Conservation (phyloP, 2,113 vertebrate species). For the Emydura subglobosa region DNA sequence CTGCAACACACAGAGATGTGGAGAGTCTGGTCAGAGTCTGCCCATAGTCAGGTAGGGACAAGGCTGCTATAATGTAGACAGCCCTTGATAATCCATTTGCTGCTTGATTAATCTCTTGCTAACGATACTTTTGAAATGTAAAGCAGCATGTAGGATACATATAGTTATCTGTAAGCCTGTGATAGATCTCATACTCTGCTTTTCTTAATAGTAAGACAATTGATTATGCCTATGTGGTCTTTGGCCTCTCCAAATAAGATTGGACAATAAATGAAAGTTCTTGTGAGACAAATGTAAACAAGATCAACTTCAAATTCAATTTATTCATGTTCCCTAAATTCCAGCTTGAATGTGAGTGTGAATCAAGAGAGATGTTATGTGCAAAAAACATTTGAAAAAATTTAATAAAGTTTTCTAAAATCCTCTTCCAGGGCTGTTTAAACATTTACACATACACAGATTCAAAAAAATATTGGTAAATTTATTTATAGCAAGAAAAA, state of each 20-base stretch:
- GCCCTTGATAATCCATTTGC: fast-evolving
- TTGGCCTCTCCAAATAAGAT: not conserved
- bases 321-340: not conserved
- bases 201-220: not conserved
- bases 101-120: not conserved
- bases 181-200: not conserved
- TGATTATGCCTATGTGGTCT: not conserved
- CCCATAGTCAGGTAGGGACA: not conserved
- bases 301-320: not conserved
- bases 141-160: not conserved
- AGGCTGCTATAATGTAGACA: not conserved
- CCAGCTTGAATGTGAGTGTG: not conserved
- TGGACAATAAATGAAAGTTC: not conserved
- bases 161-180: not conserved
- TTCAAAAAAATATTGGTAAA: not conserved
- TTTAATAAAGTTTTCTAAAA: not conserved
- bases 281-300: not conserved
- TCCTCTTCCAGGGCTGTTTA: not conserved
- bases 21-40: not conserved
- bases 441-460: not conserved
- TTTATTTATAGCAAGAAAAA: not conserved
- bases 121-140: not conserved
- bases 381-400: not conserved
- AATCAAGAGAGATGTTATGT: not conserved
- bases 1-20: not conserved